phyloP scores from a whole-genome alignment of 2,888 invertebrate species.

The Sinopyrophorus schimmeli region DNA sequence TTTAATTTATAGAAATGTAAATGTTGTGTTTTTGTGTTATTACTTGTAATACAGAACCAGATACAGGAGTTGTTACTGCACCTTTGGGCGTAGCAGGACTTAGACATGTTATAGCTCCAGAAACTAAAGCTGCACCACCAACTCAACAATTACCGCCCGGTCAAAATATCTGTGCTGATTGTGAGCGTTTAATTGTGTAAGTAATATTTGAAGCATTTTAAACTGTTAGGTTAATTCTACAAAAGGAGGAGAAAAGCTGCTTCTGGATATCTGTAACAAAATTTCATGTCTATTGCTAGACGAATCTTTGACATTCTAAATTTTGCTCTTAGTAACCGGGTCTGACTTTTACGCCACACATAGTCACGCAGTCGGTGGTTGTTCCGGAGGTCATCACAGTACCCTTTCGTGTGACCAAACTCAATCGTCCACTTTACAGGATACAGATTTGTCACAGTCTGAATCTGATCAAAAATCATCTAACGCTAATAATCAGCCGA shows the following conservation, averaged over 20 bases:
- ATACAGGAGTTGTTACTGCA: slow-evolving; percentile 56
- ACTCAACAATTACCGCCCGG: slow-evolving; percentile 79
- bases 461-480: slow-evolving; percentile 47
- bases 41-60: slow-evolving; percentile 42
- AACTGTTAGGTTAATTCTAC: too few species aligned
- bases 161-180: slow-evolving; percentile 95
- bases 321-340: slow-evolving; percentile 46
- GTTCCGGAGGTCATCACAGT: slow-evolving; percentile 62
- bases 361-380: slow-evolving; percentile 74
- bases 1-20: background rate
- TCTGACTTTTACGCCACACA: slow-evolving; percentile 74
- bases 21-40: background rate
- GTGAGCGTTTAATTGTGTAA: slow-evolving; percentile 98
- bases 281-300: slow-evolving; percentile 16
- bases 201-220: slow-evolving; percentile 61
- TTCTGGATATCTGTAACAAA: too few species aligned
- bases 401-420: slow-evolving; percentile 57
- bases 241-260: too few species aligned
- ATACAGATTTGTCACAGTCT: slow-evolving; percentile 40
- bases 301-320: slow-evolving; percentile 26
- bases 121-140: slow-evolving; percentile 64
- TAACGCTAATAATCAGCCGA: slow-evolving; percentile 59
- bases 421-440: slow-evolving; percentile 38
- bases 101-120: slow-evolving; percentile 77
- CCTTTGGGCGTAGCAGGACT: slow-evolving; percentile 62